Percentiles rank a stretch among this genome's conserved stretches.
phyloP scores from a whole-genome alignment of 1,140 invertebrate species.

The Arion vulgaris region DNA sequence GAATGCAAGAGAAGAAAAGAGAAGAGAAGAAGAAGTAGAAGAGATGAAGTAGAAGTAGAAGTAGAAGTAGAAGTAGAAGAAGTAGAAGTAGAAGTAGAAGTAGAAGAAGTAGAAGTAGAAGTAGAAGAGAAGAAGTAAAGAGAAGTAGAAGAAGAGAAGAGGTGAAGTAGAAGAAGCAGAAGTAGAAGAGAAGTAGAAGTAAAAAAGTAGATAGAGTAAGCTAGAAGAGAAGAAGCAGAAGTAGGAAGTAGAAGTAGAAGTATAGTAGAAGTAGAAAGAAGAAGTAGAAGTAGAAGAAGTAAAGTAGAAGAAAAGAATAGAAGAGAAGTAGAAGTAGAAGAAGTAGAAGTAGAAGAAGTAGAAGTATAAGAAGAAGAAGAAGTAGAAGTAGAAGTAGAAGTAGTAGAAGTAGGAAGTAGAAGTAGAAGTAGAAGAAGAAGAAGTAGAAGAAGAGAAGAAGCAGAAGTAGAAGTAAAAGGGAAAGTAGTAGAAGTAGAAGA shows the following conservation, averaged over 20 bases:
- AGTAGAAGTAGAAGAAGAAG: conserved; percentile 28
- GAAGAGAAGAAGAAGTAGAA: not conserved
- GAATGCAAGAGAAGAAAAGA: not conserved
- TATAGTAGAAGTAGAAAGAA: not conserved
- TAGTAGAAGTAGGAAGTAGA: conserved; percentile 6
- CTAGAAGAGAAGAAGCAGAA: not conserved
- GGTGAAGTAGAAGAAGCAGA: not conserved
- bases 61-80: not conserved
- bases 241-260: not conserved
- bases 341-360: not conserved
- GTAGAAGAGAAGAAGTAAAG: not conserved
- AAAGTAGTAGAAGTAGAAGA: not conserved
- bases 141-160: not conserved
- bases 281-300: not conserved
- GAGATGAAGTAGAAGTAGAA: not conserved
- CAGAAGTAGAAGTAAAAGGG: not conserved
- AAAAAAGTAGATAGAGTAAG: not conserved
- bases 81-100: not conserved
- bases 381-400: no score
- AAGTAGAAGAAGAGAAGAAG: not conserved
- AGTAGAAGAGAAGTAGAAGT: not conserved
- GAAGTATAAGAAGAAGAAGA: not conserved
- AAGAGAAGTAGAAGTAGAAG: not conserved
- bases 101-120: not conserved
- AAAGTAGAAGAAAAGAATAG: not conserved